Evolutionary conservation across 2,113 vertebrate species (phyloP).

Genomic region (Melanerpes aurifrons): DNA sequence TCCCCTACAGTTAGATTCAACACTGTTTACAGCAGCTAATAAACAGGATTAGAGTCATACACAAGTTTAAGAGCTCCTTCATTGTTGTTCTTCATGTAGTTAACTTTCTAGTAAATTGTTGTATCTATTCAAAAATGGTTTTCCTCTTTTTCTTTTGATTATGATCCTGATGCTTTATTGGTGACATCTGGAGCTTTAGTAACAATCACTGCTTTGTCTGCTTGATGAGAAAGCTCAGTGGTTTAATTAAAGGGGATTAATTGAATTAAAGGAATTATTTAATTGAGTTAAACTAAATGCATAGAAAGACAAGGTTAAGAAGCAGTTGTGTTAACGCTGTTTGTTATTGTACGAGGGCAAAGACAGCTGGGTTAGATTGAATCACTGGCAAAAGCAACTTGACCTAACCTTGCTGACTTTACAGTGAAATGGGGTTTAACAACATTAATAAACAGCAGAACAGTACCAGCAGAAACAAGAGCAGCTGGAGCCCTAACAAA

Average conservation of each 20-base stretch:
- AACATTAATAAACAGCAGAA: neutral
- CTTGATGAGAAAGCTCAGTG: neutral
- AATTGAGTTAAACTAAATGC: neutral
- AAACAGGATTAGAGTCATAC: neutral
- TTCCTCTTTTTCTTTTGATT: neutral
- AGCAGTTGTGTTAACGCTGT: neutral
- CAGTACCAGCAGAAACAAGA: neutral
- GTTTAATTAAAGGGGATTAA: conserved; percentile 43
- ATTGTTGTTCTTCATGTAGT: neutral
- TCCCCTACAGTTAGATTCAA: conserved; percentile 12
- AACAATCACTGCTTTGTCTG: conserved; percentile 19
- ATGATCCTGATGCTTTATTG: neutral
- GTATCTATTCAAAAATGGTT: neutral
- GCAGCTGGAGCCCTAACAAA: conserved; percentile 40
- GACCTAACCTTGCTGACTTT: neutral
- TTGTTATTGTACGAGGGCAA: neutral
- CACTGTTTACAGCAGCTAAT: conserved; percentile 11
- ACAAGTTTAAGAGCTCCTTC: neutral
- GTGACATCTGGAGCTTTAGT: neutral
- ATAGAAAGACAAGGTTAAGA: neutral
- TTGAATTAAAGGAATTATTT: neutral
- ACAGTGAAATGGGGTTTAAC: neutral
- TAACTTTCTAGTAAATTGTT: neutral
- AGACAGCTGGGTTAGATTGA: neutral
- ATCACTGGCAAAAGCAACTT: neutral